Evolutionary conservation across 2,888 invertebrate genomes (phyloP).

Genomic region (Aradus depressus): DNA sequence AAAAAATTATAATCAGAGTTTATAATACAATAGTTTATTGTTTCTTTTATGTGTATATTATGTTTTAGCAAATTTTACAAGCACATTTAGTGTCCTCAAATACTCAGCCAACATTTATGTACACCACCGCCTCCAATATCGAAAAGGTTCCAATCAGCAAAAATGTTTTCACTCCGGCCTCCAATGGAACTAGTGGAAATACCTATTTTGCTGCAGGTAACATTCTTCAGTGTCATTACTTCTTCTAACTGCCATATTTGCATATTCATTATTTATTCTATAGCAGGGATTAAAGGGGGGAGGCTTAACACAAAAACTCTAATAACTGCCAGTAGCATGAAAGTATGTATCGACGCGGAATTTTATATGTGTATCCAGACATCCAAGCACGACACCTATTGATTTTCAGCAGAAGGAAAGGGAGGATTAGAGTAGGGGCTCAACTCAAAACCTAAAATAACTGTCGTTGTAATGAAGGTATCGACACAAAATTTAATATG

Average conservation of each 20-base stretch:
- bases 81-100: conserved; percentile 42
- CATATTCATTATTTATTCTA: conserved; percentile 11
- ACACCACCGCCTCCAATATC: conserved; percentile 40
- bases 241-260: background rate
- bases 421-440: no score
- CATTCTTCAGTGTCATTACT: background rate
- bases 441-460: no score
- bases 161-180: conserved; percentile 13
- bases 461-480: no score
- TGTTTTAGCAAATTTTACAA: conserved; percentile 51
- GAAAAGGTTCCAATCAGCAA: conserved; percentile 46
- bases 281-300: background rate
- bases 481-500: no score
- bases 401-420: no score
- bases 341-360: no score
- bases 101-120: conserved; percentile 39
- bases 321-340: no score
- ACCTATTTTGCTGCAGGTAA: conserved; percentile 54
- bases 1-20: background rate
- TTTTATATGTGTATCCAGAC: no score
- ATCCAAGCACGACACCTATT: no score
- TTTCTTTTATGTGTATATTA: conserved; percentile 11
- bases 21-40: background rate
- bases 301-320: background rate
- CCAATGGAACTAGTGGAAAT: conserved; percentile 35